Conservation (phyloP, 2,797 vertebrate genomes). For the Poeciliopsis infans region DNA sequence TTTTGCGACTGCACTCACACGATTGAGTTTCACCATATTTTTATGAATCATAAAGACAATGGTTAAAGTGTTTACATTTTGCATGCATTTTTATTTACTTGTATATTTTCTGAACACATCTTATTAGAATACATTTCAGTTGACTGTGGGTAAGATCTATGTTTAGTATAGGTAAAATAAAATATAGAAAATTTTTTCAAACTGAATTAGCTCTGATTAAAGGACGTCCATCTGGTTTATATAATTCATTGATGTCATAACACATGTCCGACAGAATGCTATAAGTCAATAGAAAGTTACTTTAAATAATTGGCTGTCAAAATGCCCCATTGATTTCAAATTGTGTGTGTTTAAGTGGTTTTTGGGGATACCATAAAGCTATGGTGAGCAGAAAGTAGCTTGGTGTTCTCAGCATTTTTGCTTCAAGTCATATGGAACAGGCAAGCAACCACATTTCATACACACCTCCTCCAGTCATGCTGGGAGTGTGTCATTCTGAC, state of each 20-base stretch:
- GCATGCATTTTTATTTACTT: not conserved
- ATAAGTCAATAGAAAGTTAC: not conserved
- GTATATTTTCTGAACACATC: not conserved
- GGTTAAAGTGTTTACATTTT: not conserved
- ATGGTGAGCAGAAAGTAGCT: conserved; percentile 48
- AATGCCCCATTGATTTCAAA: not conserved
- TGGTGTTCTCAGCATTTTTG: conserved; percentile 69
- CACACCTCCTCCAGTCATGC: conserved; percentile 64
- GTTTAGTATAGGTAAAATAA: conserved; percentile 1
- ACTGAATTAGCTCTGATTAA: not conserved
- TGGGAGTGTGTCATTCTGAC: conserved; percentile 64
- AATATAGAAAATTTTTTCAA: conserved; percentile 27
- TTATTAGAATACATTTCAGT: not conserved
- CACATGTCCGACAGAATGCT: not conserved
- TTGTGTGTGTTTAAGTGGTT: not conserved
- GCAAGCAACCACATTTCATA: conserved; percentile 51
- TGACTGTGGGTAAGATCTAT: not conserved
- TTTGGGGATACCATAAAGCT: not conserved
- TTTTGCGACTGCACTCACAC: not conserved
- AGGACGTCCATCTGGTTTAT: not conserved
- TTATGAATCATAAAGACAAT: not conserved
- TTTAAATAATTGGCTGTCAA: not conserved
- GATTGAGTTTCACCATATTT: not conserved
- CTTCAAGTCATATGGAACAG: conserved; percentile 66
- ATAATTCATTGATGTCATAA: not conserved